Conservation (phyloP, 2,113 vertebrate genomes). For the Chaetodon auriga region DNA sequence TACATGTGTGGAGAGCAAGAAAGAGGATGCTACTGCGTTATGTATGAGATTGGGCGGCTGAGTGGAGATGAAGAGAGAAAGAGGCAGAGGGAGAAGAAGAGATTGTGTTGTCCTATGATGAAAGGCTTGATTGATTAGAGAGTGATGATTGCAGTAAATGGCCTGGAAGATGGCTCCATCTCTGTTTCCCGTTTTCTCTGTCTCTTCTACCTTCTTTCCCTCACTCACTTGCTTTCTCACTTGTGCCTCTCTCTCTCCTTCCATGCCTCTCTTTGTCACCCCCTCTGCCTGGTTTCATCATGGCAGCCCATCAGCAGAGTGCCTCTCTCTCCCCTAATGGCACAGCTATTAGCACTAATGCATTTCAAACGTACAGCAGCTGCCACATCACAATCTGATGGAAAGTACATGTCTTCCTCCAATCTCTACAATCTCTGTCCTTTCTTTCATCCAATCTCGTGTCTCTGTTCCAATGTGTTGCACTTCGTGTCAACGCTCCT, state of each 20-base stretch:
- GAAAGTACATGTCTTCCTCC: constrained; percentile 81
- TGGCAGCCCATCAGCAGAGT: constrained; percentile 89
- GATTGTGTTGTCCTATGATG: constrained; percentile 84
- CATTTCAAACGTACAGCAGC: constrained; percentile 91
- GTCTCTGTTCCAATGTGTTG: constrained; percentile 45
- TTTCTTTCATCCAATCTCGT: constrained; percentile 62
- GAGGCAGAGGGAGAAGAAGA: constrained; percentile 47
- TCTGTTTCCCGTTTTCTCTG: constrained; percentile 75
- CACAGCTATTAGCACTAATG: constrained; percentile 93
- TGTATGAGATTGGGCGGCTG: constrained; percentile 61
- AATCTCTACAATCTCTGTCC: constrained; percentile 72
- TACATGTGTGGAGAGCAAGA: constrained; percentile 34
- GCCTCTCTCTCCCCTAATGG: constrained; percentile 88
- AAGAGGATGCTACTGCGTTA: constrained; percentile 48
- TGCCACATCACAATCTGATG: constrained; percentile 86
- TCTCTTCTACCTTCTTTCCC: constrained; percentile 70
- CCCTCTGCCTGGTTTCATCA: constrained; percentile 83
- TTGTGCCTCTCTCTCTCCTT: constrained; percentile 50
- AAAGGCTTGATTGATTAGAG: constrained; percentile 88
- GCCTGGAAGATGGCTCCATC: constrained; percentile 86
- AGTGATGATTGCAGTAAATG: constrained; percentile 89
- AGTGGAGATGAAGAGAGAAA: constrained; percentile 54
- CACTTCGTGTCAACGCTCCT: constrained; percentile 43
- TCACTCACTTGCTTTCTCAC: constrained; percentile 62
- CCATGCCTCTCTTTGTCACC: constrained; percentile 57